phyloP scores from a whole-genome alignment of 1,140 invertebrate genomes.

The Pseudomyrmex sp. region DNA sequence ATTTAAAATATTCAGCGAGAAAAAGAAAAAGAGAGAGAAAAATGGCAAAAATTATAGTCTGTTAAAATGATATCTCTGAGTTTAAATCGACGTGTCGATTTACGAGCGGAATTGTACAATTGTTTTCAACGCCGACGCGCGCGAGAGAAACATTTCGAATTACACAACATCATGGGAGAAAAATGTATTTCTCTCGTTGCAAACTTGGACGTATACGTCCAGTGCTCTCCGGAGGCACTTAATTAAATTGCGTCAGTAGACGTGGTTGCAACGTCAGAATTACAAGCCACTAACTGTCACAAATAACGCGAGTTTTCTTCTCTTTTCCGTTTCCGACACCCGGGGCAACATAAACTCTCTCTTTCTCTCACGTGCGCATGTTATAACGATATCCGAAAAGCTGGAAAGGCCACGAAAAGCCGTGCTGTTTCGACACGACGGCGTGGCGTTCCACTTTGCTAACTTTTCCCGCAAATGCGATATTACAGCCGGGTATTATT shows the following conservation, averaged over 20 bases:
- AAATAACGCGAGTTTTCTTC: constrained; percentile 18
- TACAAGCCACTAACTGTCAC: constrained; percentile 10
- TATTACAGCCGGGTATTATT: constrained; percentile 35
- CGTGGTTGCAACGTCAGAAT: constrained; percentile 1
- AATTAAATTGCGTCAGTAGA: constrained; percentile 20
- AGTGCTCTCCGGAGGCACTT: background rate
- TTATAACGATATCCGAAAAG: constrained; percentile 14
- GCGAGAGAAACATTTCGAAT: background rate
- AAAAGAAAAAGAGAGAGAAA: no score
- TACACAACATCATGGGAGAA: background rate
- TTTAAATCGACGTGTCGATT: background rate
- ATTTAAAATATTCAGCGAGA: no score
- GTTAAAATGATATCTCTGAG: background rate
- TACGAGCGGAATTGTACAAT: background rate
- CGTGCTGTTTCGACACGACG: background rate
- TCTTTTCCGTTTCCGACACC: background rate
- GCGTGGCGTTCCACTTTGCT: constrained; percentile 5
- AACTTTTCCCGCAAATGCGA: constrained; percentile 1
- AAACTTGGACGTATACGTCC: background rate
- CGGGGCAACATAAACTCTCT: background rate
- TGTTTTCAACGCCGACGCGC: background rate
- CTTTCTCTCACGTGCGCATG: background rate
- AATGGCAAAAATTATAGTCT: background rate
- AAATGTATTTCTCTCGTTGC: background rate
- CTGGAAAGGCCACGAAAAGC: background rate